Conservation (phyloP, 2,113 vertebrate genomes). For the Paradisaea rubra region DNA sequence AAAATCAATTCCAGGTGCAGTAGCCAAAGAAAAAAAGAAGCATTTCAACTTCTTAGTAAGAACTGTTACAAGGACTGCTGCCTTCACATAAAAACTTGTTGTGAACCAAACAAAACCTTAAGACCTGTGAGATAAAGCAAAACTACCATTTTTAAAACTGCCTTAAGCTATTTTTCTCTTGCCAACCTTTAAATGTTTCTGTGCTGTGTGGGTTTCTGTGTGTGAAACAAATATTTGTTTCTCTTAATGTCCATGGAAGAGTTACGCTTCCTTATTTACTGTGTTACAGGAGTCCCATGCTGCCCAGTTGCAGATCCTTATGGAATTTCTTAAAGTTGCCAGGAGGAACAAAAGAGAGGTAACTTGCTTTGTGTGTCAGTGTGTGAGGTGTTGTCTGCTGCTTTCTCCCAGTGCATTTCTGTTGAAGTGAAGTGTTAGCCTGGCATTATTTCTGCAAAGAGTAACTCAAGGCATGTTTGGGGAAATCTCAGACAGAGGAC, state of each 20-base stretch:
- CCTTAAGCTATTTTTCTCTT: neutral
- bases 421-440: neutral
- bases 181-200: neutral
- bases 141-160: neutral
- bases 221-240: neutral
- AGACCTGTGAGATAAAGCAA: neutral
- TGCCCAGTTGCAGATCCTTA: constrained; percentile 94
- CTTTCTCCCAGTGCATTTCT: neutral
- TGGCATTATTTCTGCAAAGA: neutral
- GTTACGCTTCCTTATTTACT: constrained; percentile 22
- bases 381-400: neutral
- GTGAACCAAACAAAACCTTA: neutral
- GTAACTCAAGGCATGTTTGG: neutral
- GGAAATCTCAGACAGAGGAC: neutral
- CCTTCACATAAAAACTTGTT: neutral
- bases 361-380: constrained; percentile 52
- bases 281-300: constrained; percentile 90
- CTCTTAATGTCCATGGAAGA: neutral
- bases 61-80: neutral
- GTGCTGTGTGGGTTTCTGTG: neutral
- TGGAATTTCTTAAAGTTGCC: constrained; percentile 99
- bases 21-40: neutral
- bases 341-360: constrained; percentile 98
- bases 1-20: neutral
- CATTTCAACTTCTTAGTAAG: neutral